phyloP scores from a whole-genome alignment of 1,140 invertebrate genomes.

The Eubasilissa regina region DNA sequence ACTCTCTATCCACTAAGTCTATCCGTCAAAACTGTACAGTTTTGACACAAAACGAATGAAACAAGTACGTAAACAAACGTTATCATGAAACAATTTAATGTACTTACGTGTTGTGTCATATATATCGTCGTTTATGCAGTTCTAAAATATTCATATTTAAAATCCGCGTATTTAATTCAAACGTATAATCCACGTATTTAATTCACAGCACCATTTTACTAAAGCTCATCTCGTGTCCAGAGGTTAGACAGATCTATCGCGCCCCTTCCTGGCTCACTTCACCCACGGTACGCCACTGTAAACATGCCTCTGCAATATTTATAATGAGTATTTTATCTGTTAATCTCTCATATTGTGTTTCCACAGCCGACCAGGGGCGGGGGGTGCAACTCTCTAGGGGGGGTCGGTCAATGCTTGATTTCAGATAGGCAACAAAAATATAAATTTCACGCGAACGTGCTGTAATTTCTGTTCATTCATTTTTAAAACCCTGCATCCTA shows the following conservation, averaged over 20 bases:
- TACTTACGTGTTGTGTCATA: too few species aligned
- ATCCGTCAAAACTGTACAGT: too few species aligned
- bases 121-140: too few species aligned
- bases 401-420: conserved; percentile 32
- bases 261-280: not conserved
- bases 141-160: too few species aligned
- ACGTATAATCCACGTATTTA: too few species aligned
- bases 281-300: conserved; percentile 26
- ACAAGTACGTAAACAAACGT: too few species aligned
- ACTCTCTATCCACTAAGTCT: too few species aligned
- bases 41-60: too few species aligned
- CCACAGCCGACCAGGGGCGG: conserved; percentile 36
- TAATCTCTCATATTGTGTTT: conserved; percentile 56
- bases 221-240: conserved; percentile 1
- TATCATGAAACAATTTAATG: too few species aligned
- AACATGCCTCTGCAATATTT: conserved; percentile 53
- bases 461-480: not conserved
- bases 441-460: conserved; percentile 9
- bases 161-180: too few species aligned
- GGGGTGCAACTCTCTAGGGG: not conserved
- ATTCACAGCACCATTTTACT: too few species aligned
- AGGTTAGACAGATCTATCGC: conserved; percentile 5
- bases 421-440: conserved; percentile 46
- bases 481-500: not conserved
- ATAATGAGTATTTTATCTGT: conserved; percentile 59